phyloP scores from a whole-genome alignment of 2,888 invertebrate genomes.

The Sinohyriopsis cumingii region DNA sequence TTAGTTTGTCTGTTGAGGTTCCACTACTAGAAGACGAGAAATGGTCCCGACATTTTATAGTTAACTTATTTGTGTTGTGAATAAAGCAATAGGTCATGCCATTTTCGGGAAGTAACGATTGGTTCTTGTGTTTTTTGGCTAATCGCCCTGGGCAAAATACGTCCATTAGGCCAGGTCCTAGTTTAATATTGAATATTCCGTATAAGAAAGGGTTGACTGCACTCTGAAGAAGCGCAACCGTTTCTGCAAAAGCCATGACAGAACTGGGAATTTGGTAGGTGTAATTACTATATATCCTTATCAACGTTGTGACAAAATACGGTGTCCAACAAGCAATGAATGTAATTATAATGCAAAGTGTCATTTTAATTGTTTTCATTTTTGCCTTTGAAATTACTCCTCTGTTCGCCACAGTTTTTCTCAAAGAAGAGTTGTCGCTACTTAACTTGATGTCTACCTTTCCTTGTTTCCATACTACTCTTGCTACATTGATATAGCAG shows the following conservation, averaged over 20 bases:
- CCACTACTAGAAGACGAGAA: slow-evolving; percentile 37
- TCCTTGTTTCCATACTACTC: slow-evolving; percentile 71
- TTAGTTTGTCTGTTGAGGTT: slow-evolving; percentile 27
- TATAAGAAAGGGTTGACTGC: slow-evolving; percentile 73
- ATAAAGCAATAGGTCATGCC: neutral
- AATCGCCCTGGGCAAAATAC: slow-evolving; percentile 49
- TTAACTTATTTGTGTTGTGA: slow-evolving; percentile 3
- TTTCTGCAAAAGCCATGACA: slow-evolving; percentile 70
- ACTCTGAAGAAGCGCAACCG: slow-evolving; percentile 68
- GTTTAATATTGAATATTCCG: slow-evolving; percentile 71
- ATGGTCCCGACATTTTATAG: slow-evolving; percentile 1
- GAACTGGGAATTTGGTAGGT: slow-evolving; percentile 56
- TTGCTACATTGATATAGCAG: slow-evolving; percentile 72
- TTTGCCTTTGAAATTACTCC: slow-evolving; percentile 72
- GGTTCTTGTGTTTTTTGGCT: slow-evolving; percentile 19
- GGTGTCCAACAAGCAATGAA: slow-evolving; percentile 73
- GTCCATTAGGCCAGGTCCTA: slow-evolving; percentile 55
- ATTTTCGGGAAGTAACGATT: slow-evolving; percentile 8
- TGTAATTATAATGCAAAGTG: slow-evolving; percentile 71
- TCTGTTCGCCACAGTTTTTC: slow-evolving; percentile 50
- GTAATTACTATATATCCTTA: slow-evolving; percentile 71
- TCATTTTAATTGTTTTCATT: slow-evolving; percentile 73
- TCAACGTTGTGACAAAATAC: slow-evolving; percentile 72
- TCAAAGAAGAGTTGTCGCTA: slow-evolving; percentile 24
- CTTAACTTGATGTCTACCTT: slow-evolving; percentile 36